These are phyloP conservation scores for Prosapia bicincta DNA, from an alignment of 2,888 invertebrate genomes.

Conservation along the genomic window DNA sequence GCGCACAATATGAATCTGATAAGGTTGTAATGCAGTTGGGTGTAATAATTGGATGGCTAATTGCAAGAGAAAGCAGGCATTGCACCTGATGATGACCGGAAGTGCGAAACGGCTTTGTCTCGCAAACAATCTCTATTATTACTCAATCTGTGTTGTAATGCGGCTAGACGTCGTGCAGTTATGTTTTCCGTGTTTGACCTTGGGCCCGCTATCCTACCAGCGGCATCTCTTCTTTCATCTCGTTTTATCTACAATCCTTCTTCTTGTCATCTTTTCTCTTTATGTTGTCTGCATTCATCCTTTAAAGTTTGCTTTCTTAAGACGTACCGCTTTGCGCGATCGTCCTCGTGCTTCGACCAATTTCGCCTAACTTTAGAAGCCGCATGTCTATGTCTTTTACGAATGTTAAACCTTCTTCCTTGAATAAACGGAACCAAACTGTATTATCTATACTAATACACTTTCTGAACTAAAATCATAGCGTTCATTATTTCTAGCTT, in stretches of 20 bases:
- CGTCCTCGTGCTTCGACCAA: background rate
- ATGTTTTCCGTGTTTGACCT: background rate
- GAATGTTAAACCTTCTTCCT: too few species aligned
- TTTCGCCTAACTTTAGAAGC: too few species aligned
- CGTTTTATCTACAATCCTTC: background rate
- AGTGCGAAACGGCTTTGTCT: background rate
- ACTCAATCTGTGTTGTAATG: background rate
- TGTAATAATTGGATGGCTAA: background rate
- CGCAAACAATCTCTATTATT: background rate
- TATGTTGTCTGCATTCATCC: background rate
- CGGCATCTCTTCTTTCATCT: background rate
- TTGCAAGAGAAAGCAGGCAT: background rate
- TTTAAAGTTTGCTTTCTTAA: background rate
- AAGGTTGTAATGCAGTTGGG: background rate
- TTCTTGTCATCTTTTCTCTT: background rate
- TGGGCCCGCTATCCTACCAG: background rate
- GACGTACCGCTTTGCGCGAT: background rate
- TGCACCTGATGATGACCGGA: background rate
- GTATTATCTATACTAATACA: too few species aligned
- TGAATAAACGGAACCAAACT: too few species aligned
- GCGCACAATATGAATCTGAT: background rate
- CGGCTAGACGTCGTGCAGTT: background rate
- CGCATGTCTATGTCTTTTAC: too few species aligned
- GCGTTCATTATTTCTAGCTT: too few species aligned
- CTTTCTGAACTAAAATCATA: too few species aligned